These are phyloP conservation scores for Epizoanthus fatuus DNA, from an alignment of 92 coral and sea anemone genomes.

Conservation along the genomic window DNA sequence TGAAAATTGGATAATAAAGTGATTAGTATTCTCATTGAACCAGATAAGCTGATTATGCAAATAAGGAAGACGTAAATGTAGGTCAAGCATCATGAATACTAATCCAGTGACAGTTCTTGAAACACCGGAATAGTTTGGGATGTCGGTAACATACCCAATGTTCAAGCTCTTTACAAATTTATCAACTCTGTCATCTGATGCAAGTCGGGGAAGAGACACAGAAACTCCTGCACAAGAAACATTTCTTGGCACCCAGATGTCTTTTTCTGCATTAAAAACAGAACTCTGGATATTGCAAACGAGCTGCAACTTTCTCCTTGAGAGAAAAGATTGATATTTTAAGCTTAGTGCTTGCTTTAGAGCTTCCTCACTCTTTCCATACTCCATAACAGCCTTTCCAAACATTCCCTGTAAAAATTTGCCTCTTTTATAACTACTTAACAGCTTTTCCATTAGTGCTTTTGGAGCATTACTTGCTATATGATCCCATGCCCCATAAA, in stretches of 20 bases:
- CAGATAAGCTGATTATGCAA: conserved; percentile 7
- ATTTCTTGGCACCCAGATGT: conserved; percentile 66
- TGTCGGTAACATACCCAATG: conserved; percentile 29
- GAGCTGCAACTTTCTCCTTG: conserved; percentile 46
- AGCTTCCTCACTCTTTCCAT: conserved; percentile 55
- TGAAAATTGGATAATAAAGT: conserved; percentile 40
- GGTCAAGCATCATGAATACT: conserved; percentile 67
- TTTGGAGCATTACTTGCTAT: conserved; percentile 13
- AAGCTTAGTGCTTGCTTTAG: conserved; percentile 35
- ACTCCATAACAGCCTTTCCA: conserved; percentile 1
- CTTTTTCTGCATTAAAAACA: conserved; percentile 51
- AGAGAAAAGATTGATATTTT: conserved; percentile 57
- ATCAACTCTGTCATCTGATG: conserved; percentile 41
- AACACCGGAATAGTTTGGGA: conserved; percentile 68
- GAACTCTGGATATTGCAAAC: conserved; percentile 62
- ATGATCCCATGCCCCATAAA: conserved; percentile 32
- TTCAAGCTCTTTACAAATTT: conserved; percentile 66
- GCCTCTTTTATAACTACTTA: conserved; percentile 31
- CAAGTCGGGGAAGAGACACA: conserved; percentile 14
- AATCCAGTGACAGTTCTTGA: conserved; percentile 81
- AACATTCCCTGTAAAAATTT: conserved; percentile 28
- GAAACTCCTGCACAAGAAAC: conserved; percentile 55
- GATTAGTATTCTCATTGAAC: conserved; percentile 41
- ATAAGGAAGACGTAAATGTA: conserved; percentile 49
- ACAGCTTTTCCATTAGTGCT: not conserved